Conservation (phyloP, 2,888 invertebrate species). For the Patella ulyssiponensis region DNA sequence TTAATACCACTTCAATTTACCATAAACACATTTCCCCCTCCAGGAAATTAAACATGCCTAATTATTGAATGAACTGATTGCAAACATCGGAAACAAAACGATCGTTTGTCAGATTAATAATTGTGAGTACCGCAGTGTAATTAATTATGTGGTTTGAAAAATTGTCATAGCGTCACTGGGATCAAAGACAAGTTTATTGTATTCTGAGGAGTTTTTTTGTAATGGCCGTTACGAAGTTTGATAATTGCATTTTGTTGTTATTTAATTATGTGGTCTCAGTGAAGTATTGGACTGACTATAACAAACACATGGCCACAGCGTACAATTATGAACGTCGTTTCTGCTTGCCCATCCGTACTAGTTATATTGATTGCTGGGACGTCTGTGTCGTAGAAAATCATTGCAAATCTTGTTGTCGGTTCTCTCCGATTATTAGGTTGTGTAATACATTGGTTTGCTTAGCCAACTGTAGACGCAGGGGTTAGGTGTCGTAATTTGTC, state of each 20-base stretch:
- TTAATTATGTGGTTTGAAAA: constrained; percentile 7
- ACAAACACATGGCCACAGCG: constrained; percentile 21
- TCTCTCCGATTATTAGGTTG: constrained; percentile 23
- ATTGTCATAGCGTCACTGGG: background rate
- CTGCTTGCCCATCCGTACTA: constrained; percentile 25
- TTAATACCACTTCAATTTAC: constrained; percentile 7
- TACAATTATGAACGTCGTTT: constrained; percentile 22
- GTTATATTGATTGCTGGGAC: constrained; percentile 19
- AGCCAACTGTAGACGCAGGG: constrained; percentile 24
- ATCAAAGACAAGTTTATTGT: constrained; percentile 1
- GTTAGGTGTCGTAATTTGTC: constrained; percentile 29
- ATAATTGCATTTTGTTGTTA: constrained; percentile 25
- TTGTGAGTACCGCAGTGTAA: background rate
- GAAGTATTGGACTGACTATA: constrained; percentile 23
- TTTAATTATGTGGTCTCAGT: constrained; percentile 24
- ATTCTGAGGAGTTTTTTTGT: background rate
- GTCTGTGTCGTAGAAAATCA: constrained; percentile 26
- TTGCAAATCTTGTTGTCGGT: constrained; percentile 30
- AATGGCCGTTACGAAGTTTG: background rate
- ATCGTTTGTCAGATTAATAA: background rate
- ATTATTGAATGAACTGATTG: background rate
- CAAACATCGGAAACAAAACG: background rate
- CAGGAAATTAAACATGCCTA: background rate
- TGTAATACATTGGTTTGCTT: constrained; percentile 27
- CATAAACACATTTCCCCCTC: background rate